Percentiles rank a stretch among this genome's conserved stretches.
Conservation (phyloP, 1,140 invertebrate species). For the Neodiprion pinetum region DNA sequence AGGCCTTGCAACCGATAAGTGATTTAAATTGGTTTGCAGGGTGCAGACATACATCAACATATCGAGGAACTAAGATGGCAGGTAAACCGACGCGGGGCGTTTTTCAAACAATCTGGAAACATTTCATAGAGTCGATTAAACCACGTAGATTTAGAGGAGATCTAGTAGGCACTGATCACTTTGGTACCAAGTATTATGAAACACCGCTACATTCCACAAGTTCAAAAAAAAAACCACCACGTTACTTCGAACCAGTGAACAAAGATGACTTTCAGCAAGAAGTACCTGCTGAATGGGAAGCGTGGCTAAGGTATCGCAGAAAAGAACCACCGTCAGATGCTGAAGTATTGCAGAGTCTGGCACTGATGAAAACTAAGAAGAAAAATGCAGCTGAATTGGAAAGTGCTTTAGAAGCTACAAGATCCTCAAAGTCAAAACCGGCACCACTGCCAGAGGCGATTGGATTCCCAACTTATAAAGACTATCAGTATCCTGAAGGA, state of each 20-base stretch:
- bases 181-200: conserved; percentile 85
- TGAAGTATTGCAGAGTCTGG: conserved; percentile 74
- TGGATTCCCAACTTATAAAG: neutral
- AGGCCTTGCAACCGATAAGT: neutral
- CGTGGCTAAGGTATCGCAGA: conserved; percentile 79
- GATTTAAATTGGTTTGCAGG: conserved; percentile 4
- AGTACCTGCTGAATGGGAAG: conserved; percentile 82
- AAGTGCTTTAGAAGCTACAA: conserved; percentile 20
- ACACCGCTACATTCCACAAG: conserved; percentile 67
- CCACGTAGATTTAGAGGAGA: conserved; percentile 60
- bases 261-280: conserved; percentile 72
- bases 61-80: conserved; percentile 36
- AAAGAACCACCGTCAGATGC: conserved; percentile 72
- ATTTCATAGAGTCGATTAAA: conserved; percentile 68
- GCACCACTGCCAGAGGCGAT: neutral
- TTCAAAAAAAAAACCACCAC: conserved; percentile 66
- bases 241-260: conserved; percentile 75
- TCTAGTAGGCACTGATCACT: conserved; percentile 72
- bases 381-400: conserved; percentile 76
- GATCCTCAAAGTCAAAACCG: neutral
- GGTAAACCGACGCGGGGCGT: conserved; percentile 42
- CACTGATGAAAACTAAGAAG: conserved; percentile 74
- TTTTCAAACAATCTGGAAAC: conserved; percentile 59
- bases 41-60: neutral
- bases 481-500: neutral